A percentile compares a stretch with the other conserved stretches of the same genome.
Evolutionary conservation across 2,888 invertebrate species (phyloP).

Genomic region (Polydesmus complanatus): DNA sequence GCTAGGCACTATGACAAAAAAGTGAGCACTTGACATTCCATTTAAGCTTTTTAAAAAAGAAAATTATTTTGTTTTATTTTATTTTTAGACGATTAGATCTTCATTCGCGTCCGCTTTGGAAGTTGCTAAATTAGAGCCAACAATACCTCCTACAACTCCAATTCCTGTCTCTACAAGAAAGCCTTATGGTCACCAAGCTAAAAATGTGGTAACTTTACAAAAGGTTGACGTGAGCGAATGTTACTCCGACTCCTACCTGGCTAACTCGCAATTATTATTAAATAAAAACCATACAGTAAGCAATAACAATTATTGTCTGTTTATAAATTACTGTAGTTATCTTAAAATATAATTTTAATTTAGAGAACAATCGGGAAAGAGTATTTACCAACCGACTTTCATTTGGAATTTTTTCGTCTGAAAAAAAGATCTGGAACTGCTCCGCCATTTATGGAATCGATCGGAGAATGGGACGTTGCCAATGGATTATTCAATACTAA

Average conservation of each 20-base stretch:
- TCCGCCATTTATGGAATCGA: not conserved
- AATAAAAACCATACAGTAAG: too few species aligned
- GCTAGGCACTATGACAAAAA: constrained; percentile 5
- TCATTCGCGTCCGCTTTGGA: not conserved
- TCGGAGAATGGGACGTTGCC: not conserved
- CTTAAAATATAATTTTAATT: not conserved
- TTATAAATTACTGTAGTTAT: not conserved
- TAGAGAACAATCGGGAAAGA: constrained; percentile 1
- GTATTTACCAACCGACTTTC: constrained; percentile 9
- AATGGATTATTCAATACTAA: not conserved
- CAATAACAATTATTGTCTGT: not conserved
- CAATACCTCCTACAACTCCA: not conserved
- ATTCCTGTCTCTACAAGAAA: not conserved
- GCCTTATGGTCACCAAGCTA: too few species aligned
- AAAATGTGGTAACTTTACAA: too few species aligned
- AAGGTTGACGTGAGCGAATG: not conserved
- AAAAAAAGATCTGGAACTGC: not conserved
- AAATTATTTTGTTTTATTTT: not conserved
- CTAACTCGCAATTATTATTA: too few species aligned
- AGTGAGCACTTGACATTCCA: too few species aligned
- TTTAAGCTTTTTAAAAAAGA: not conserved
- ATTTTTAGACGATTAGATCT: not conserved
- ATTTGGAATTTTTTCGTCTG: not conserved
- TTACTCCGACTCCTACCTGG: too few species aligned
- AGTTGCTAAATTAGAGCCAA: not conserved